These are phyloP conservation scores for Podotricha telesiphe DNA, from an alignment of 2,888 invertebrate species.

Conservation along the genomic window DNA sequence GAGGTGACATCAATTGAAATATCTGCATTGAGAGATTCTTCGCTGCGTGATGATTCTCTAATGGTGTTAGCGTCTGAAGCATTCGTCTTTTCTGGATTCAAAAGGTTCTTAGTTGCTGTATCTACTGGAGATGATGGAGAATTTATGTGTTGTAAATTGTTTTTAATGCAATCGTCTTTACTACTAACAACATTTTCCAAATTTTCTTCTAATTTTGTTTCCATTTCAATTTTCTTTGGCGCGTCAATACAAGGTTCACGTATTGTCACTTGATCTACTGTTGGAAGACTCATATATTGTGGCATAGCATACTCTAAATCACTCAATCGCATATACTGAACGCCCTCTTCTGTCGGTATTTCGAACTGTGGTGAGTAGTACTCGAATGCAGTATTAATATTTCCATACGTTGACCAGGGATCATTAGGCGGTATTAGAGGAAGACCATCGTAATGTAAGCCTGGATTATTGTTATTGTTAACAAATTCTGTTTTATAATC, in stretches of 20 bases:
- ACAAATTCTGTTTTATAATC: constrained; percentile 70
- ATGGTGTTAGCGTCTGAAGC: constrained; percentile 53
- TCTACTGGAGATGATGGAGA: constrained; percentile 42
- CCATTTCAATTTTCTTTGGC: constrained; percentile 53
- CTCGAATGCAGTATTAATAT: constrained; percentile 65
- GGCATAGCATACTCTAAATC: constrained; percentile 77
- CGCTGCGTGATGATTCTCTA: constrained; percentile 69
- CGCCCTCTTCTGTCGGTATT: constrained; percentile 60
- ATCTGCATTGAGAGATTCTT: constrained; percentile 75
- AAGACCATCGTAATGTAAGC: constrained; percentile 69
- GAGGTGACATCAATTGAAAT: constrained; percentile 77
- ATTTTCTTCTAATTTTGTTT: constrained; percentile 47
- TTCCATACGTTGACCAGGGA: constrained; percentile 73
- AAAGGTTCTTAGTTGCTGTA: constrained; percentile 50
- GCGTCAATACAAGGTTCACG: constrained; percentile 49
- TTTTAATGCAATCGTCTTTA: constrained; percentile 25
- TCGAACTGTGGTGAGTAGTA: constrained; percentile 72
- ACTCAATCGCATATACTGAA: constrained; percentile 73
- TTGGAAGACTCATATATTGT: constrained; percentile 74
- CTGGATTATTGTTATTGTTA: constrained; percentile 62
- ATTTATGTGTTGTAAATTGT: constrained; percentile 33
- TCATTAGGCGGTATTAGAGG: constrained; percentile 73
- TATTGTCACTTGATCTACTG: constrained; percentile 53
- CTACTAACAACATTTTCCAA: constrained; percentile 34
- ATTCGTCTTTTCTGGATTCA: constrained; percentile 59